These are phyloP conservation scores for Beaufortia kweichowensis DNA, from an alignment of 2,113 vertebrate species.

Conservation along the genomic window DNA sequence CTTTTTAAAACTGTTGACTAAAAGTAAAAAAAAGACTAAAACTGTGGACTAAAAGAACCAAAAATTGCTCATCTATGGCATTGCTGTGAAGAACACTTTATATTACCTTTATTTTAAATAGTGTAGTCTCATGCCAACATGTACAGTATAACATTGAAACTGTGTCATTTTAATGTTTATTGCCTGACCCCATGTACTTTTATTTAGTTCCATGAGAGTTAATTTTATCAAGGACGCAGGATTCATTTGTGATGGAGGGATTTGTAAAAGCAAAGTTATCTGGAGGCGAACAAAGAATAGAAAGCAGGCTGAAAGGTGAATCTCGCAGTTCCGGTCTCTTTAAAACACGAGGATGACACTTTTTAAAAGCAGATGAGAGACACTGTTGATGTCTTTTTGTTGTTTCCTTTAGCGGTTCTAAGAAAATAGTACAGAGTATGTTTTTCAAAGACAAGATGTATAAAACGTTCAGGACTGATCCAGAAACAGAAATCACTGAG, in stretches of 20 bases:
- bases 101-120: too few relatives aligned
- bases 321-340: not conserved
- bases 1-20: too few relatives aligned
- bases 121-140: too few relatives aligned
- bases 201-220: too few relatives aligned
- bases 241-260: not conserved
- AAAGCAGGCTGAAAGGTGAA: constrained; percentile 22
- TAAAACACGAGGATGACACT: not conserved
- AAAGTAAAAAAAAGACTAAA: too few relatives aligned
- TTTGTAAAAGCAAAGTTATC: not conserved
- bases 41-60: too few relatives aligned
- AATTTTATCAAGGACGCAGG: not conserved
- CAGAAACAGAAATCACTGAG: constrained; percentile 38
- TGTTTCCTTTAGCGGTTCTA: not conserved
- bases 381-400: not conserved
- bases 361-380: constrained; percentile 1
- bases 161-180: too few relatives aligned
- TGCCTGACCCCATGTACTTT: too few relatives aligned
- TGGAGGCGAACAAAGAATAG: not conserved
- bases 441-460: constrained; percentile 1
- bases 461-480: constrained; percentile 12
- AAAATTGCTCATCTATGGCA: too few relatives aligned
- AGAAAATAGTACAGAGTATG: not conserved
- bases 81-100: too few relatives aligned
- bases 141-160: too few relatives aligned